phyloP scores from a whole-genome alignment of 2,797 vertebrate species.

The Muraenolepis orangiensis region DNA sequence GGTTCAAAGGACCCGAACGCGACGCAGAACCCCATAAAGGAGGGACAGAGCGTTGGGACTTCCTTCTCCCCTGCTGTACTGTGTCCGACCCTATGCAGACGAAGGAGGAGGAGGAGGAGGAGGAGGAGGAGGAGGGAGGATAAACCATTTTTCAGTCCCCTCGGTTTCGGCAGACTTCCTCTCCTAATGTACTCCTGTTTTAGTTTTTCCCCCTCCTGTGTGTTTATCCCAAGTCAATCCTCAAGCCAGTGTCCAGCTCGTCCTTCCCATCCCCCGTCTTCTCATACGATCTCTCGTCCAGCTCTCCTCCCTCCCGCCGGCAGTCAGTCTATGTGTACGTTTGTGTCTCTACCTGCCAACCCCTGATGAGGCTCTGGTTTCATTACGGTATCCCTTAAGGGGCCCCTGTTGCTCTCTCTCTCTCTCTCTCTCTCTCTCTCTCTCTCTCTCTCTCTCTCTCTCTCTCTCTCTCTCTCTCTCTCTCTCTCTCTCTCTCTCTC shows the following conservation, averaged over 20 bases:
- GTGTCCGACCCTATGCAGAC: constrained; percentile 37
- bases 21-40: constrained; percentile 5
- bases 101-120: neutral
- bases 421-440: neutral
- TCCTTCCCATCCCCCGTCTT: neutral
- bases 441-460: neutral
- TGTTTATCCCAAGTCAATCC: constrained; percentile 41
- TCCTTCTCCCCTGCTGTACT: constrained; percentile 47
- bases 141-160: constrained; percentile 45
- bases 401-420: constrained; percentile 30
- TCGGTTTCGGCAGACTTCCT: constrained; percentile 42
- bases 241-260: neutral
- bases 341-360: constrained; percentile 42
- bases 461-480: neutral
- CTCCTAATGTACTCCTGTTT: constrained; percentile 36
- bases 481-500: neutral
- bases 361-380: constrained; percentile 51
- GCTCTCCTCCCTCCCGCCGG: neutral
- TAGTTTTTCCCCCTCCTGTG: constrained; percentile 5
- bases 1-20: neutral
- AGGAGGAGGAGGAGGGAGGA: constrained; percentile 39
- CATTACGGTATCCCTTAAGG: constrained; percentile 41
- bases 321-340: constrained; percentile 13
- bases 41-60: constrained; percentile 41
- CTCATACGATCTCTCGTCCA: neutral